phyloP scores from a whole-genome alignment of 2,888 invertebrate genomes.

The Macrosiphum euphorbiae region DNA sequence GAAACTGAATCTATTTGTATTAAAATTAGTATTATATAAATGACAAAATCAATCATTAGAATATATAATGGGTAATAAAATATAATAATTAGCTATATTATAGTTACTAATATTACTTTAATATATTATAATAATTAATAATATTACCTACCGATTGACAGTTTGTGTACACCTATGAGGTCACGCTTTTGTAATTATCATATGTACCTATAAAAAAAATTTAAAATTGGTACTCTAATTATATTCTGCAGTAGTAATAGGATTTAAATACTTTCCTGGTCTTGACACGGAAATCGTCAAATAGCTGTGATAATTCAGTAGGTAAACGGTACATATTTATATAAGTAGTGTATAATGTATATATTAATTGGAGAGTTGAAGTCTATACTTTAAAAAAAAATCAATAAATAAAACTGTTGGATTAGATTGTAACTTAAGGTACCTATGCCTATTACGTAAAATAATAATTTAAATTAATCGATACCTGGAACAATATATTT shows the following conservation, averaged over 20 bases:
- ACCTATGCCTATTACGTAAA: not conserved
- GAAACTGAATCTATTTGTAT: not conserved
- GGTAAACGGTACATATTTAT: not conserved
- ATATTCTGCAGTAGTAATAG: not conserved
- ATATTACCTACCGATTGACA: not conserved
- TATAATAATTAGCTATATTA: not conserved
- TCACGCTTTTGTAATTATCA: not conserved
- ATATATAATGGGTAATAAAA: not conserved
- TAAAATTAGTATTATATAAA: not conserved
- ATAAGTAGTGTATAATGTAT: not conserved
- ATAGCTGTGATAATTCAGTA: not conserved
- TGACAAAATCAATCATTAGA: not conserved
- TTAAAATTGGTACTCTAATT: not conserved
- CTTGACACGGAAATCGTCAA: not conserved
- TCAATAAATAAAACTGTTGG: not conserved
- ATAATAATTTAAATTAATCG: not conserved
- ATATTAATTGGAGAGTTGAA: not conserved
- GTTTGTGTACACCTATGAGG: not conserved
- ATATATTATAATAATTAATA: slow-evolving; percentile 6
- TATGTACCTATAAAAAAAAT: not conserved
- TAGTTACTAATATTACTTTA: not conserved
- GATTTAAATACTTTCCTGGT: not conserved
- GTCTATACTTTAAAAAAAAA: not conserved
- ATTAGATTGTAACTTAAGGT: not conserved
- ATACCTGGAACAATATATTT: not conserved